Percentiles rank a stretch among this genome's conserved stretches.
Evolutionary conservation across 2,888 invertebrate species (phyloP).

Genomic region (Xanthorhoe spadicearia): DNA sequence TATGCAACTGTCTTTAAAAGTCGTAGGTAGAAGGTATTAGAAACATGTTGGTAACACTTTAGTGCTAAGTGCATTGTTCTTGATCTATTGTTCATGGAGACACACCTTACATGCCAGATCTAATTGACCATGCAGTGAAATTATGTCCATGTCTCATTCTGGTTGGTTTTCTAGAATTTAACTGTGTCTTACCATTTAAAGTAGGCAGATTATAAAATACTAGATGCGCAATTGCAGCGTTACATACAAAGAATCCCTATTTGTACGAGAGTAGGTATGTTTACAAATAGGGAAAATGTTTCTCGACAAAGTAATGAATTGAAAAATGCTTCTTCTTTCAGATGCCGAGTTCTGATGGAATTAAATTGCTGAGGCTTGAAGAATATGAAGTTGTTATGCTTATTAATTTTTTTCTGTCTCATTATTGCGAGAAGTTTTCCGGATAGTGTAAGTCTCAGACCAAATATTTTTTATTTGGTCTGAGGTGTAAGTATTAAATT

Average conservation of each 20-base stretch:
- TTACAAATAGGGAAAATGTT: no score
- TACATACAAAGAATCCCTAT: no score
- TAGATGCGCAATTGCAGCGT: no score
- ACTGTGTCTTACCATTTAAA: neutral
- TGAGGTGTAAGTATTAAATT: constrained; percentile 54
- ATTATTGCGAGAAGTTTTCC: constrained; percentile 57
- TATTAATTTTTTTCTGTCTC: constrained; percentile 60
- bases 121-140: constrained; percentile 35
- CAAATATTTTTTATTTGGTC: no score
- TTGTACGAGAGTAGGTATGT: no score
- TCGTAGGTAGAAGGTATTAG: constrained; percentile 52
- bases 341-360: constrained; percentile 65
- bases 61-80: constrained; percentile 70
- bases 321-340: constrained; percentile 43
- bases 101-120: constrained; percentile 43
- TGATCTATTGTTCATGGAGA: constrained; percentile 53
- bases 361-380: constrained; percentile 49
- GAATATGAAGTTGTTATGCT: constrained; percentile 73
- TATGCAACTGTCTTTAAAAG: constrained; percentile 47
- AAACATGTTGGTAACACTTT: constrained; percentile 45
- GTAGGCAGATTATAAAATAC: no score
- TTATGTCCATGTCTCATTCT: constrained; percentile 8
- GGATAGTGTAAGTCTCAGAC: no score
- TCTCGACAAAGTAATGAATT: neutral
- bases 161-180: constrained; percentile 7